Evolutionary conservation across 2,113 vertebrate genomes (phyloP).

Genomic region (Dipodomys stephensi): DNA sequence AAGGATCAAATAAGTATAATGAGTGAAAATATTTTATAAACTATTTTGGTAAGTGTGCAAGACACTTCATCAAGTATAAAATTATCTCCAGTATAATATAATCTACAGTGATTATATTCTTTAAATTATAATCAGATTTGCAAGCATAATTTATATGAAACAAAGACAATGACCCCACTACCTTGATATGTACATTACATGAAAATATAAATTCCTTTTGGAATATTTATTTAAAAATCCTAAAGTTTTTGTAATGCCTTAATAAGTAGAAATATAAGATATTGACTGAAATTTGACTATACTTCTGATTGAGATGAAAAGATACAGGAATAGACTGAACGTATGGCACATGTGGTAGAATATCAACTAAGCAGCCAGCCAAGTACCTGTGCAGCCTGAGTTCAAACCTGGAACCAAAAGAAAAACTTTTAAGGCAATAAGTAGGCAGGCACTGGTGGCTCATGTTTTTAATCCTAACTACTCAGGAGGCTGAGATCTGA

Average conservation of each 20-base stretch:
- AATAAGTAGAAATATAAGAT: neutral
- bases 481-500: no score
- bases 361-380: no score
- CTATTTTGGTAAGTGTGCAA: constrained; percentile 10
- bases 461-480: no score
- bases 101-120: neutral
- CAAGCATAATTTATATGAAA: constrained; percentile 56
- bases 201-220: constrained; percentile 51
- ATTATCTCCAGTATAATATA: neutral
- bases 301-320: constrained; percentile 27
- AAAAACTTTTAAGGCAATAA: no score
- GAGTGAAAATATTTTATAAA: constrained; percentile 54
- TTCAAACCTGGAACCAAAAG: no score
- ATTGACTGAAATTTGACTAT: constrained; percentile 27
- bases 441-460: no score
- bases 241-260: neutral
- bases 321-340: neutral
- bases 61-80: constrained; percentile 34
- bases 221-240: constrained; percentile 40
- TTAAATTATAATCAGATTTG: constrained; percentile 30
- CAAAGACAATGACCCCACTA: neutral
- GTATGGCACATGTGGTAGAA: no score
- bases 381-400: no score
- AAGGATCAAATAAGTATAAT: constrained; percentile 21
- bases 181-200: constrained; percentile 5